These are phyloP conservation scores for Eclectus roratus DNA, from an alignment of 2,113 vertebrate species.

Conservation along the genomic window DNA sequence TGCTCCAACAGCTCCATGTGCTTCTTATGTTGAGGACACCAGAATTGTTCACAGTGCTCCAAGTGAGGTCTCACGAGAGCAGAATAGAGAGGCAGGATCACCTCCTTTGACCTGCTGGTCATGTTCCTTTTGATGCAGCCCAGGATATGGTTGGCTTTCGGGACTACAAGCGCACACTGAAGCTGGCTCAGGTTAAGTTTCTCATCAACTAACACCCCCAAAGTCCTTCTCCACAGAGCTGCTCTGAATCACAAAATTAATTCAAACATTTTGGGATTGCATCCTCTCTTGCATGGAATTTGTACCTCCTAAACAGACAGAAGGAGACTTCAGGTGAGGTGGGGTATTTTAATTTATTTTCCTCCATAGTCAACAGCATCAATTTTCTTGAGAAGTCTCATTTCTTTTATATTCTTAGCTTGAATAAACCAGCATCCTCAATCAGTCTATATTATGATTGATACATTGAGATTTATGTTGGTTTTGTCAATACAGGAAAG, in stretches of 20 bases:
- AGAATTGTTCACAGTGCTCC: not conserved
- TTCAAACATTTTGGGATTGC: not conserved
- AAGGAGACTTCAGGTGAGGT: not conserved
- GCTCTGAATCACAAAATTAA: not conserved
- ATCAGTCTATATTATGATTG: fast-evolving
- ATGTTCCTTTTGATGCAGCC: not conserved
- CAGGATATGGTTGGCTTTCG: not conserved
- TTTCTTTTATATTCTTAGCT: not conserved
- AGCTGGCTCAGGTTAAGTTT: not conserved
- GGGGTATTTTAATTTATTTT: not conserved
- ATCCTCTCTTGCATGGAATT: not conserved
- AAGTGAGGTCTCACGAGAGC: not conserved
- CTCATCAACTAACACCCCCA: not conserved
- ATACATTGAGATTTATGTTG: not conserved
- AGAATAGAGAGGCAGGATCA: not conserved
- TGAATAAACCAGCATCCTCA: not conserved
- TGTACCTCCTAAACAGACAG: not conserved
- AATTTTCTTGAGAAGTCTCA: not conserved
- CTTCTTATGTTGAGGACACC: too few relatives aligned
- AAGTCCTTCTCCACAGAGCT: not conserved
- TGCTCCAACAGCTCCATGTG: too few relatives aligned
- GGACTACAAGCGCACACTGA: not conserved
- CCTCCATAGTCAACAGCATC: not conserved
- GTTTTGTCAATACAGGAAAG: not conserved
- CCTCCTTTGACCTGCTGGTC: not conserved